Conservation (phyloP, 2,888 invertebrate species). For the Conops quadrifasciatus region DNA sequence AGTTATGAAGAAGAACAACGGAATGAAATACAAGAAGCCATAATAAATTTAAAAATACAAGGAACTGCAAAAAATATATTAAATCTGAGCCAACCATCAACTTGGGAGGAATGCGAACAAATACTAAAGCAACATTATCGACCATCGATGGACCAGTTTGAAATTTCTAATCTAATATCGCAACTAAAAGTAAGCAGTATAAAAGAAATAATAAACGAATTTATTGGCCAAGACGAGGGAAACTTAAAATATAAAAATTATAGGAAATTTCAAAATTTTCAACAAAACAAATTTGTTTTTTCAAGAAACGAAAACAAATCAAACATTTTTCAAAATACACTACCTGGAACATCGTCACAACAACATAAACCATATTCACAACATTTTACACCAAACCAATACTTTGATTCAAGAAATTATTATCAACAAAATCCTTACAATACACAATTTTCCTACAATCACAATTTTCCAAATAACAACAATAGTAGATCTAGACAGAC, state of each 20-base stretch:
- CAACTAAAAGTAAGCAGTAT: slow-evolving; percentile 32
- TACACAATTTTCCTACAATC: too few species aligned
- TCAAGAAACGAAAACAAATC: too few species aligned
- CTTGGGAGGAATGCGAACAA: slow-evolving; percentile 25
- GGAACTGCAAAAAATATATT: slow-evolving; percentile 29
- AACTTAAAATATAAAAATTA: too few species aligned
- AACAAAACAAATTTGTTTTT: too few species aligned
- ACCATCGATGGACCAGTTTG: slow-evolving; percentile 23
- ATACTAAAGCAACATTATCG: slow-evolving; percentile 24
- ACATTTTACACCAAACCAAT: slow-evolving; percentile 8
- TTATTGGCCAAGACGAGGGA: slow-evolving; percentile 7
- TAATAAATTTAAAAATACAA: slow-evolving; percentile 29
- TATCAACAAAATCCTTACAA: too few species aligned
- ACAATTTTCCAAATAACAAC: too few species aligned
- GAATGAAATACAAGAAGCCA: neutral
- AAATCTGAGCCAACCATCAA: slow-evolving; percentile 4
- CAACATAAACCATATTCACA: neutral
- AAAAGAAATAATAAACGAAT: slow-evolving; percentile 14
- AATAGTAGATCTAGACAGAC: too few species aligned
- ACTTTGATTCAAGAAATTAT: neutral
- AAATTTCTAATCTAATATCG: slow-evolving; percentile 23
- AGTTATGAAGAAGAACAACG: too few species aligned
- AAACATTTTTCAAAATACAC: neutral
- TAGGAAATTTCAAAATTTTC: too few species aligned
- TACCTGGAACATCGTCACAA: neutral